Conservation (phyloP, 2,888 invertebrate species). For the Campaea margaritaria region DNA sequence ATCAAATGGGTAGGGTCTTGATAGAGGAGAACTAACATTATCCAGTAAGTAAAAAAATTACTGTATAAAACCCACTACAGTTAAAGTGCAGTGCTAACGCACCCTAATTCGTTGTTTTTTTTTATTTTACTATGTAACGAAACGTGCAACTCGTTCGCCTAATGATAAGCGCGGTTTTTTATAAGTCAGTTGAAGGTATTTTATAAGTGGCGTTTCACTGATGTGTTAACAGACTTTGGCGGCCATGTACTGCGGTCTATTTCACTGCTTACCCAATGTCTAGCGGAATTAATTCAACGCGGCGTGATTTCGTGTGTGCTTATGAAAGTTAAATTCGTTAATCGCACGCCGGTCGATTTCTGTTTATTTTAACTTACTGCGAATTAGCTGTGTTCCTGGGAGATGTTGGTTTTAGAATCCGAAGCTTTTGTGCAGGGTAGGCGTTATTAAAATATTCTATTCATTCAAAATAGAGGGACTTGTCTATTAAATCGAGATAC, state of each 20-base stretch:
- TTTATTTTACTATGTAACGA: too few species aligned
- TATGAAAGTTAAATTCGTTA: conserved; percentile 42
- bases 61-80: too few species aligned
- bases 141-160: too few species aligned
- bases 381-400: background rate
- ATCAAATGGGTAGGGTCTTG: background rate
- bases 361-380: conserved; percentile 30
- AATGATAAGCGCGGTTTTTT: too few species aligned
- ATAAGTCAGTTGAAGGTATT: too few species aligned
- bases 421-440: too few species aligned
- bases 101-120: too few species aligned
- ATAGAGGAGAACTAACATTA: background rate
- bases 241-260: background rate
- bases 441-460: too few species aligned
- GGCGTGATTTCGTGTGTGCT: conserved; percentile 36
- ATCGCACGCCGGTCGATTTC: conserved; percentile 28
- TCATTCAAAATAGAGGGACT: too few species aligned
- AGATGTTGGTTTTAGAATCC: background rate
- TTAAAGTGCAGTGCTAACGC: too few species aligned
- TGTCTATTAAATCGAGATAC: too few species aligned
- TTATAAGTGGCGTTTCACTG: background rate
- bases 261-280: background rate
- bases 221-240: background rate
- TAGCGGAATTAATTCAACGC: conserved; percentile 35
- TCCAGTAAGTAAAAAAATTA: too few species aligned